Base-by-base conservation (phyloP, 2,113 vertebrate species). In the Excalfactoria chinensis region DNA sequence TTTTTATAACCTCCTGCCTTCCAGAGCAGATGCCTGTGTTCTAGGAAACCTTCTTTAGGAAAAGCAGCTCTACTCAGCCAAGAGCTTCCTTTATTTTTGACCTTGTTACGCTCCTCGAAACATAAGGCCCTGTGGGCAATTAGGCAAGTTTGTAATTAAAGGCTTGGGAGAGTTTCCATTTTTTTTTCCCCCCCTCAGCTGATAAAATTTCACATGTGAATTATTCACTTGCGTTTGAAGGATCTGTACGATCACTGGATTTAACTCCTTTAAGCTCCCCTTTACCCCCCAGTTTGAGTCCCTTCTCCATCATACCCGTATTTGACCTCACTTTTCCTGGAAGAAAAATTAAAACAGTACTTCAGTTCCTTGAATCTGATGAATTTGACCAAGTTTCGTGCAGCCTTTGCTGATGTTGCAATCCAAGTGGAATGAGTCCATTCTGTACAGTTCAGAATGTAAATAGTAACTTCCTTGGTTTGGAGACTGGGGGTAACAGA, bases 71-170 rank as follows among this genome's bases (percentile, higher is more conserved):
- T 79, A 15, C 37, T 30, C 76, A 40, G 59, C 85, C 84, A 77
- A 74, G 60, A 69, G 37, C 55, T 90, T 63, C 15, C n/a, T 58
- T 68, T 71, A 41, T 28, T 30, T 74, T 70, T 93, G n/a, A 59
- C 51, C 22, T 84, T 26, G 5, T 89, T 85, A 63, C 67, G 73
- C 46, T 75, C 66, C 71, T 96, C 10, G 79, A n/a, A 86, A 90
- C n/a, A 51, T 72, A 79, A 86, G 60, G 82, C 23, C 48, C 86
- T 63, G 44, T 64, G 69, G 60, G 75, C 70, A 94, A 5, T 89
- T 96, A 55, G 78, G 43, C 71, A 68, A 18, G 56, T 89, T 62
- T 89, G 37, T 88, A 95, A 93, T 85, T 77, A 92, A 93, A 95
- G n/a, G 12, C 60, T 92, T 89, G 68, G 48, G 35, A 84, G 30